phyloP scores from a whole-genome alignment of 2,797 vertebrate species.

The Odontamblyopus lacepedii region DNA sequence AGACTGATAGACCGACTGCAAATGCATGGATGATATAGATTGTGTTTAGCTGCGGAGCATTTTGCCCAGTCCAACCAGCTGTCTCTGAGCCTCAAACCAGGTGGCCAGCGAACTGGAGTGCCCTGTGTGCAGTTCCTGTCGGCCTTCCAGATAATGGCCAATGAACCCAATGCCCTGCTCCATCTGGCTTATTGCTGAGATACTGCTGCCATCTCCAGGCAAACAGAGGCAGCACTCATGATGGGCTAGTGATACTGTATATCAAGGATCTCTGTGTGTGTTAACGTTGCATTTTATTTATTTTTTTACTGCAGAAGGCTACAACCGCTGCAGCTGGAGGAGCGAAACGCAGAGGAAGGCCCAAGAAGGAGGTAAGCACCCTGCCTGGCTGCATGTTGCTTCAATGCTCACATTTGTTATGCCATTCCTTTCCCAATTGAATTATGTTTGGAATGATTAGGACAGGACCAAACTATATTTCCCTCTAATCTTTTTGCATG shows the following conservation, averaged over 20 bases:
- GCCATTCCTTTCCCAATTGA: conserved; percentile 38
- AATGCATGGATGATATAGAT: conserved; percentile 50
- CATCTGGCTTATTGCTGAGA: conserved; percentile 44
- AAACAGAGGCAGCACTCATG: conserved; percentile 12
- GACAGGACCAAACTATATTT: conserved; percentile 48
- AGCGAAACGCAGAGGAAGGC: conserved; percentile 90
- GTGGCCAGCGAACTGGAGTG: conserved; percentile 81
- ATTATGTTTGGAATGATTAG: conserved; percentile 51
- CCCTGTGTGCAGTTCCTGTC: conserved; percentile 80
- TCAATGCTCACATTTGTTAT: conserved; percentile 28
- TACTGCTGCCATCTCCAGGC: conserved; percentile 72
- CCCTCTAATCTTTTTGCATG: conserved; percentile 26
- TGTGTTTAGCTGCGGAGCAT: conserved; percentile 50
- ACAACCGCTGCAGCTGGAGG: conserved; percentile 79
- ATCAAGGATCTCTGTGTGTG: neutral
- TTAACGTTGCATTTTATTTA: conserved; percentile 3
- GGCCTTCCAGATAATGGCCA: conserved; percentile 82
- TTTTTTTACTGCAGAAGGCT: conserved; percentile 79
- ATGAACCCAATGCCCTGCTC: conserved; percentile 79
- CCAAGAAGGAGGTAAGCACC: conserved; percentile 89
- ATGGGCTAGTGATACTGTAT: neutral
- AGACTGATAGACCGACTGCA: conserved; percentile 5
- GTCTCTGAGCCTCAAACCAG: conserved; percentile 81
- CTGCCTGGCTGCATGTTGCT: neutral
- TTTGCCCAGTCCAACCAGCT: conserved; percentile 78